Percentiles rank a stretch among this genome's conserved stretches.
Conservation (phyloP, 2,888 invertebrate genomes). For the Tipula helvola region DNA sequence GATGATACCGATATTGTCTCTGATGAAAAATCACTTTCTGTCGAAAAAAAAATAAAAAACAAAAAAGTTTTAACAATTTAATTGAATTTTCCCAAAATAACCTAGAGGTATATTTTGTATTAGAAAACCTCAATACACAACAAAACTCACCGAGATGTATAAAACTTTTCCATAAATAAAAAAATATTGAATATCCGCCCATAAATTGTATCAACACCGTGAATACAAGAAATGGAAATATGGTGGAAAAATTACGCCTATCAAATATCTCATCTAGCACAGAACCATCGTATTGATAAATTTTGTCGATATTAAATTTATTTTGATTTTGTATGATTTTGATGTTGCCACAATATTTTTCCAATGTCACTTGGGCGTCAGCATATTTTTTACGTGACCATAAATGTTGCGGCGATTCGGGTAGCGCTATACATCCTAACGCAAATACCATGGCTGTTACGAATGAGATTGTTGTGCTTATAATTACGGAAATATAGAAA, state of each 20-base stretch:
- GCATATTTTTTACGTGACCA: neutral
- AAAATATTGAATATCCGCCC: neutral
- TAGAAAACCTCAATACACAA: no score
- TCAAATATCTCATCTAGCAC: neutral
- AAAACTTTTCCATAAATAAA: neutral
- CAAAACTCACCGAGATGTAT: neutral
- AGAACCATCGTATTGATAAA: neutral
- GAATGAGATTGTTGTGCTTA: neutral
- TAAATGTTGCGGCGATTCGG: neutral
- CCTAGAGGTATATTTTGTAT: neutral
- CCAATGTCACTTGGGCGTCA: neutral
- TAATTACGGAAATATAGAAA: neutral
- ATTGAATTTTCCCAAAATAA: neutral
- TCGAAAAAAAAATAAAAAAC: neutral
- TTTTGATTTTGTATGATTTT: neutral
- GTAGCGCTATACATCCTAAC: neutral
- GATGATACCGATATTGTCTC: neutral
- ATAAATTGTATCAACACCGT: neutral
- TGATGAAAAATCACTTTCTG: neutral
- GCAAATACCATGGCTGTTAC: neutral
- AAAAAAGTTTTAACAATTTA: neutral
- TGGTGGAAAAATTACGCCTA: neutral
- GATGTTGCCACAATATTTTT: neutral
- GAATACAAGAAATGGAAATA: neutral
- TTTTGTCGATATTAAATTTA: neutral